Conservation (phyloP, 2,113 vertebrate genomes). For the Nerophis lumbriciformis region DNA sequence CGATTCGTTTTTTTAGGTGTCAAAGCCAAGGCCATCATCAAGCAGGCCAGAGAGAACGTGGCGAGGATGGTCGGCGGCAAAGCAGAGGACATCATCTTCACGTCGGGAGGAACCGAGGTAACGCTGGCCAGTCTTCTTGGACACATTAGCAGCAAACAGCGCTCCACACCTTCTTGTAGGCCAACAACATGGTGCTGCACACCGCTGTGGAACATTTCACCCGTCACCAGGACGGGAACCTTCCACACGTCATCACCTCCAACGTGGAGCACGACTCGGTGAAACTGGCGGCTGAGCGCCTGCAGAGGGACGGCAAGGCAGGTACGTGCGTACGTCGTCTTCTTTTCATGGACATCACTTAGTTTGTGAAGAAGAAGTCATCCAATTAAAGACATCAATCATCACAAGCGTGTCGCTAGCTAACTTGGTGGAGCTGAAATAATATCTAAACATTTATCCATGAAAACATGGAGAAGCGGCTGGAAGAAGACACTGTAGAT, state of each 20-base stretch:
- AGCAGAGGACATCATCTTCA: conserved; percentile 84
- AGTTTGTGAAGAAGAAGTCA: no score
- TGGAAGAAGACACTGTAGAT: no score
- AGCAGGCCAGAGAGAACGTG: conserved; percentile 75
- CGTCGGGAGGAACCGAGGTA: conserved; percentile 94
- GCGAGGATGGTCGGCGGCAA: conserved; percentile 81
- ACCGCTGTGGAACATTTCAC: conserved; percentile 75
- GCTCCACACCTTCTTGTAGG: conserved; percentile 61
- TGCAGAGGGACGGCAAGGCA: conserved; percentile 67
- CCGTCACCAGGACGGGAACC: conserved; percentile 14
- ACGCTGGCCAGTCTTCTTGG: neutral
- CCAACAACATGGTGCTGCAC: conserved; percentile 90
- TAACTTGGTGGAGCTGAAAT: no score
- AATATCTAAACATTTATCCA: no score
- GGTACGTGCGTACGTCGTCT: conserved; percentile 55
- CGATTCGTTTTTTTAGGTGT: conserved; percentile 61
- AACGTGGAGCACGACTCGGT: conserved; percentile 90
- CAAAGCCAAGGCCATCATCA: conserved; percentile 81
- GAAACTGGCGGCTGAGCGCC: conserved; percentile 74
- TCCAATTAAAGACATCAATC: no score
- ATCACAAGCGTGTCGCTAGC: no score
- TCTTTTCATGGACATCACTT: no score
- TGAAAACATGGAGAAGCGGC: no score
- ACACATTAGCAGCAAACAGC: neutral
- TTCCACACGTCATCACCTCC: conserved; percentile 81